Evolutionary conservation across 2,888 invertebrate species (phyloP).

Genomic region (Lysandra bellargus): DNA sequence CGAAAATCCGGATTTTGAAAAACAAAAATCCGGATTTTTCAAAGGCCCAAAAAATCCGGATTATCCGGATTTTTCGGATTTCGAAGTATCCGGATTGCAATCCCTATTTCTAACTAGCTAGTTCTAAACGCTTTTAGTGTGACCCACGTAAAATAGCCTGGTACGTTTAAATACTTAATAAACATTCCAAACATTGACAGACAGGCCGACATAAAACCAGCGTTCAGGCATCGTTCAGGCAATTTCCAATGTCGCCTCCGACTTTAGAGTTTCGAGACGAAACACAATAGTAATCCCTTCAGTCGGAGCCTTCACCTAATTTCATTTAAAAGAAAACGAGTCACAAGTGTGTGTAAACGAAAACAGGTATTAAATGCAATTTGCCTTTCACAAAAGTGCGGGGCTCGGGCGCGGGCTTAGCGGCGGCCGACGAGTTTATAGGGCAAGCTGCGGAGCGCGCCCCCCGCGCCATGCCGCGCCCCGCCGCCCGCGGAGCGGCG

Average conservation of each 20-base stretch:
- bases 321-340: neutral
- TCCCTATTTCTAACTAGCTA: too few species aligned
- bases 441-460: slow-evolving; percentile 58
- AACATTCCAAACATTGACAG: neutral
- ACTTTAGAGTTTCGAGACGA: neutral
- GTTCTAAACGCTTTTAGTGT: too few species aligned
- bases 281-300: neutral
- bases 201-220: neutral
- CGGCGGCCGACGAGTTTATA: slow-evolving; percentile 60
- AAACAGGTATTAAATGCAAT: slow-evolving; percentile 47
- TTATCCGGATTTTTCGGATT: too few species aligned
- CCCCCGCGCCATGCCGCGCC: slow-evolving; percentile 44
- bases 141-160: too few species aligned
- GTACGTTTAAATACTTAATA: too few species aligned
- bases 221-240: neutral
- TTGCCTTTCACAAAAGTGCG: slow-evolving; percentile 69
- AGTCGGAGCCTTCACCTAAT: slow-evolving; percentile 1
- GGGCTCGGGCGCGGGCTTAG: slow-evolving; percentile 15
- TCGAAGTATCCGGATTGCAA: too few species aligned
- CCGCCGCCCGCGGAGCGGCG: slow-evolving; percentile 40
- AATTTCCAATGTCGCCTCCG: neutral
- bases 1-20: too few species aligned
- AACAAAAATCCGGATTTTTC: too few species aligned
- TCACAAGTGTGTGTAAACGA: slow-evolving; percentile 28
- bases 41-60: too few species aligned